phyloP scores from a whole-genome alignment of 2,113 vertebrate species.

The Ageneiosus marmoratus region DNA sequence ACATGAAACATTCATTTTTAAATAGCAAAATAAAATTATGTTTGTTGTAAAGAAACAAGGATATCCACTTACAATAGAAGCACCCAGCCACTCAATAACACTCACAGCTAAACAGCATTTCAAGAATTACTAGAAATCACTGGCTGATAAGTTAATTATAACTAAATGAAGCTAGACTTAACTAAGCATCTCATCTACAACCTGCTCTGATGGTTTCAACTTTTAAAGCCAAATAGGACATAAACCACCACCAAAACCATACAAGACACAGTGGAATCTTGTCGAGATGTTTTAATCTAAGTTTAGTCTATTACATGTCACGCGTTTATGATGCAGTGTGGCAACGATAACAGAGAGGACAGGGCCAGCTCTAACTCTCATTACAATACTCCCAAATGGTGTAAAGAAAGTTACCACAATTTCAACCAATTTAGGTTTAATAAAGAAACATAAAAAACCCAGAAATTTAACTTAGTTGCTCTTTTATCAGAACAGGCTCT shows the following conservation, averaged over 20 bases:
- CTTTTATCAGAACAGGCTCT: constrained; percentile 26
- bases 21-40: not conserved
- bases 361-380: constrained; percentile 18
- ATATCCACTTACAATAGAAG: constrained; percentile 12
- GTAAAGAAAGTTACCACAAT: constrained; percentile 31
- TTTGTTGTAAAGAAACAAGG: not conserved
- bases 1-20: not conserved
- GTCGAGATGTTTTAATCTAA: constrained; percentile 40
- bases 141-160: constrained; percentile 6
- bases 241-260: constrained; percentile 23
- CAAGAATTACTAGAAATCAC: constrained; percentile 7
- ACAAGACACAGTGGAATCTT: constrained; percentile 29
- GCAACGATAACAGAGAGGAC: not conserved
- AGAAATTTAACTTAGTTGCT: constrained; percentile 8
- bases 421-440: constrained; percentile 40
- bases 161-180: constrained; percentile 26
- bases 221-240: constrained; percentile 11
- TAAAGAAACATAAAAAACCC: constrained; percentile 37
- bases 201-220: constrained; percentile 21
- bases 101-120: not conserved
- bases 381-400: constrained; percentile 39
- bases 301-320: constrained; percentile 23
- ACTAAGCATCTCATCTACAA: constrained; percentile 5
- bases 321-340: constrained; percentile 22
- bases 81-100: not conserved